Percentiles rank a stretch among this genome's conserved stretches.
Evolutionary conservation across 2,113 vertebrate species (phyloP).

Genomic region (Elanus axillaris): DNA sequence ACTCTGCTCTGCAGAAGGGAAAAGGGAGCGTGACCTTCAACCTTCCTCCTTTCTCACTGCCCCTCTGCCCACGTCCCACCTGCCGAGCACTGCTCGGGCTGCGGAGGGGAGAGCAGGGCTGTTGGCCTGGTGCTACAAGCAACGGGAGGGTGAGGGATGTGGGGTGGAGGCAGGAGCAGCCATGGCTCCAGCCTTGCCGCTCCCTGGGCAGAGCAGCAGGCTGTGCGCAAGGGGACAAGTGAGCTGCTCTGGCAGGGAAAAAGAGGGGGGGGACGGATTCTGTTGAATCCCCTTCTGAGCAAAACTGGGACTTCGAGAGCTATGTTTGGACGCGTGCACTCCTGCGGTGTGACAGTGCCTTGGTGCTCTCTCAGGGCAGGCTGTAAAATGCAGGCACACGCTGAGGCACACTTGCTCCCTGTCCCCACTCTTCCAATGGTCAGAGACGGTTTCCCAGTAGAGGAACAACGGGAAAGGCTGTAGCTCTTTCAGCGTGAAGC

Average conservation of each 20-base stretch:
- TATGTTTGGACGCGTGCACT: neutral
- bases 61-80: neutral
- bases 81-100: neutral
- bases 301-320: neutral
- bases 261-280: neutral
- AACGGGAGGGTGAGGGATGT: neutral
- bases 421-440: neutral
- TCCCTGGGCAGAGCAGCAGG: neutral
- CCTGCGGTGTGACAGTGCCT: neutral
- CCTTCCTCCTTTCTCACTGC: neutral
- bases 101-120: neutral
- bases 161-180: neutral
- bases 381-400: neutral
- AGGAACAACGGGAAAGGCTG: neutral
- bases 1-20: neutral
- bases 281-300: neutral
- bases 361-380: neutral
- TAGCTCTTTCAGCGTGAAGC: neutral
- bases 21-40: slow-evolving; percentile 39
- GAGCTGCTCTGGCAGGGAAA: neutral
- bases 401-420: neutral
- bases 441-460: neutral
- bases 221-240: neutral
- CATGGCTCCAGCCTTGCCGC: neutral
- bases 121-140: neutral